A percentile compares a stretch with the other conserved stretches of the same genome.
Evolutionary conservation across 2,113 vertebrate species (phyloP).

Genomic region (Girardinichthys multiradiatus): DNA sequence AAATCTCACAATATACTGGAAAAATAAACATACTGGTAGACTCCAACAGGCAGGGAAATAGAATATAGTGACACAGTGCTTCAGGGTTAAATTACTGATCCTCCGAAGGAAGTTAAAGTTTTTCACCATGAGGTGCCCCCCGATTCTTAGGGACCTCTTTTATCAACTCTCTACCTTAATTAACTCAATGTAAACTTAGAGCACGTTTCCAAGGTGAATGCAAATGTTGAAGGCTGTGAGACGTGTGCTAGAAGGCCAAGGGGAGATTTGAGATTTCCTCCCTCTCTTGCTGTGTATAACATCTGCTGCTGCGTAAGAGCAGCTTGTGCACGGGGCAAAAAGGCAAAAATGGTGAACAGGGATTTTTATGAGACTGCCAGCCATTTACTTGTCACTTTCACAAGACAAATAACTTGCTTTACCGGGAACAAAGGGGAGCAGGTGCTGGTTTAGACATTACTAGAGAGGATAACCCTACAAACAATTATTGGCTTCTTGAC

Average conservation of each 20-base stretch:
- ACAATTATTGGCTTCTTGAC: slow-evolving; percentile 26
- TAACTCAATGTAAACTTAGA: slow-evolving; percentile 54
- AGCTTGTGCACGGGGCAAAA: slow-evolving; percentile 11
- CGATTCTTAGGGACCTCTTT: slow-evolving; percentile 32
- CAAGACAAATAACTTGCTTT: slow-evolving; percentile 29
- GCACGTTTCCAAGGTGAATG: slow-evolving; percentile 63
- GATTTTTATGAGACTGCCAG: slow-evolving; percentile 27
- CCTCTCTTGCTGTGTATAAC: neutral
- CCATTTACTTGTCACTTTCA: slow-evolving; percentile 35
- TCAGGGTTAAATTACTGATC: slow-evolving; percentile 53
- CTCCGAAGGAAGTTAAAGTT: slow-evolving; percentile 15
- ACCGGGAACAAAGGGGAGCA: slow-evolving; percentile 15
- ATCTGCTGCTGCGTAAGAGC: slow-evolving; percentile 30
- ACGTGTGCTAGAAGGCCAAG: slow-evolving; percentile 9
- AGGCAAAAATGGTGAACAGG: neutral
- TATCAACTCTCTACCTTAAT: slow-evolving; percentile 61
- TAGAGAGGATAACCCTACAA: slow-evolving; percentile 27
- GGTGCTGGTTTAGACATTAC: slow-evolving; percentile 57
- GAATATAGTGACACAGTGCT: slow-evolving; percentile 16
- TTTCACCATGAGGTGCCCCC: slow-evolving; percentile 25
- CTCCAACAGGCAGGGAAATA: neutral
- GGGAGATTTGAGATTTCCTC: slow-evolving; percentile 17
- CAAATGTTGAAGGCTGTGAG: slow-evolving; percentile 40
- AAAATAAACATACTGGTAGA: slow-evolving; percentile 21
- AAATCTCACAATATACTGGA: slow-evolving; percentile 25